Base-by-base conservation (phyloP, 2,113 vertebrate genomes). In the Myotis lucifugus region DNA sequence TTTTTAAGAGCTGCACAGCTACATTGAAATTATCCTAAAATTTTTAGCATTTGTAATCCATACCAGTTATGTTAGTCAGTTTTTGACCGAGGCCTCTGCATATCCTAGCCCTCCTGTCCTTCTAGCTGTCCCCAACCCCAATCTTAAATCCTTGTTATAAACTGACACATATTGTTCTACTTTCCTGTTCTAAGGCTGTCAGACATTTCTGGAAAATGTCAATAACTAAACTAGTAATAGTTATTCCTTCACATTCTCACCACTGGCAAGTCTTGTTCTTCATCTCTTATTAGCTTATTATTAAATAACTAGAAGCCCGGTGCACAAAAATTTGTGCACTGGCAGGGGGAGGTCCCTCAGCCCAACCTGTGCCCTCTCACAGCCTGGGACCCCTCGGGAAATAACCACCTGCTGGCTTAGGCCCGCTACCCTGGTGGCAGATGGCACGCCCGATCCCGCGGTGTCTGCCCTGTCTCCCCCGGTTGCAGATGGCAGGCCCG, bases 201-300 rank as follows among this genome's bases (percentile, higher is more conserved):
- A 90, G 48, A 11, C 48, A 73, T 93, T 93, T 90, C 61, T 94
- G 40, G 17, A 73, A 93, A 94, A 66, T 79, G 6, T 91, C 27
- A 95, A 70, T 77, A 91, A 82, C 19, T 54, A 40, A 84, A 69
- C 27, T 92, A 46, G 90, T 93, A 82, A 54, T 72, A 85, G n/a
- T 59, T 95, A 70, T 23, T 64, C 12, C 10, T 86, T 94, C 0
- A 73, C 6, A 37, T 81, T 93, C 78, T 79, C 8, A 56, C n/a
- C 54, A 42, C n/a, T 79, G 9, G 91, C 52, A 23, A 81, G 14
- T 89, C 79, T 79, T 78, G 6, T 72, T 91, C 56, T 14, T 66
- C 17, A 76, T 89, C 46, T 64, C 34, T 84, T 27, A 67, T 12
- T 72, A 72, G 69, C 50, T 66, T 25, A 59, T 88, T 84, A 66